These are phyloP conservation scores for Macrobrachium nipponense DNA, from an alignment of 1,140 invertebrate species.

Conservation along the genomic window DNA sequence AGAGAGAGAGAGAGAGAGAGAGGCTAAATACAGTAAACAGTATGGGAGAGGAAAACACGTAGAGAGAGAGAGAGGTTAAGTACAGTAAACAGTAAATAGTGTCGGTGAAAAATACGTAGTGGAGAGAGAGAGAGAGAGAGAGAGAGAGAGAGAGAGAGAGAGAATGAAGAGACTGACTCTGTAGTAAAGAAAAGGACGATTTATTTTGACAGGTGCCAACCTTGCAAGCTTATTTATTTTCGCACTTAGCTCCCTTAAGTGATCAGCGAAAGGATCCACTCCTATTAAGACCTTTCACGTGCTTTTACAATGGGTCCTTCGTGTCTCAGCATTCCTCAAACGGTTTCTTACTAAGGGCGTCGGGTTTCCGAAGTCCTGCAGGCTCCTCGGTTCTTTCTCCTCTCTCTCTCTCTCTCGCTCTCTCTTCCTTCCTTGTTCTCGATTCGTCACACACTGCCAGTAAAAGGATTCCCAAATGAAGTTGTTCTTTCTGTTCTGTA, in stretches of 20 bases:
- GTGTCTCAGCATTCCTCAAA: too few relatives aligned
- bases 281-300: too few relatives aligned
- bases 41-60: too few relatives aligned
- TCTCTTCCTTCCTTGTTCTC: conserved; percentile 2
- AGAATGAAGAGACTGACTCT: background rate
- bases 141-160: background rate
- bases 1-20: background rate
- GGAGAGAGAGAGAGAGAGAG: background rate
- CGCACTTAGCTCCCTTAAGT: too few relatives aligned
- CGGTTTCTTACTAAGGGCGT: too few relatives aligned
- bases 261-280: too few relatives aligned
- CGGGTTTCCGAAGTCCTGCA: background rate
- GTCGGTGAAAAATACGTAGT: too few relatives aligned
- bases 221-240: too few relatives aligned
- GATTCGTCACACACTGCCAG: background rate
- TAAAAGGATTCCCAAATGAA: background rate
- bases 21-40: too few relatives aligned
- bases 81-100: too few relatives aligned
- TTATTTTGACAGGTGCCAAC: background rate
- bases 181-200: background rate
- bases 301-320: too few relatives aligned
- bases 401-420: conserved; percentile 7
- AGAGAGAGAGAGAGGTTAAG: too few relatives aligned
- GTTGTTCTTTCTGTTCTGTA: background rate
- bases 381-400: background rate